A percentile compares a stretch with the other conserved stretches of the same genome.
Evolutionary conservation across 2,113 vertebrate species (phyloP).

Genomic region (Lophius piscatorius): DNA sequence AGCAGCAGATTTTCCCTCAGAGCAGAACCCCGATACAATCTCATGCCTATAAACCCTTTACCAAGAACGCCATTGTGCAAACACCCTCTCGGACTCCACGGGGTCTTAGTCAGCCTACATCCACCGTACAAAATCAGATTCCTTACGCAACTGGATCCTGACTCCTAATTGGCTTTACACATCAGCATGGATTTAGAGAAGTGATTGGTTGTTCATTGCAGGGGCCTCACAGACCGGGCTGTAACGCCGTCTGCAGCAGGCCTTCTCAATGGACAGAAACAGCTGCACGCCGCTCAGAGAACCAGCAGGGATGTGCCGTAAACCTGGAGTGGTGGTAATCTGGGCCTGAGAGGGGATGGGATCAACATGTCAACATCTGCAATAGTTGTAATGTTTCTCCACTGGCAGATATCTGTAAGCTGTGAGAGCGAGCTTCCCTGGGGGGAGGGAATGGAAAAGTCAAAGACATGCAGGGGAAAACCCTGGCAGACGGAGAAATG

Average conservation of each 20-base stretch:
- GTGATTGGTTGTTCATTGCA: conserved; percentile 54
- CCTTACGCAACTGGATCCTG: conserved; percentile 73
- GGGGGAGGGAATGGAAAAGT: conserved; percentile 73
- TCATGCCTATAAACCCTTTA: conserved; percentile 58
- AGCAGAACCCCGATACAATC: conserved; percentile 25
- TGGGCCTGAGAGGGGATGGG: conserved; percentile 74
- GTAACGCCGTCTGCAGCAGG: conserved; percentile 3
- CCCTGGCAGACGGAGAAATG: conserved; percentile 77
- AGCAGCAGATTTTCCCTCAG: conserved; percentile 31
- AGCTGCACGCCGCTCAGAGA: conserved; percentile 67
- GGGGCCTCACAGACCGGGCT: conserved; percentile 53
- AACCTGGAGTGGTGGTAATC: conserved; percentile 71
- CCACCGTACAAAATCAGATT: conserved; percentile 74
- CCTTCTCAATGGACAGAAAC: conserved; percentile 72
- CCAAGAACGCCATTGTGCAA: conserved; percentile 40
- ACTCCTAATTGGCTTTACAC: conserved; percentile 78
- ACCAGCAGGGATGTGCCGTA: conserved; percentile 62
- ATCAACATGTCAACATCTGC: conserved; percentile 87
- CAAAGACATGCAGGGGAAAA: conserved; percentile 78
- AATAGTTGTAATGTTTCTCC: conserved; percentile 82
- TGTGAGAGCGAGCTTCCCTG: conserved; percentile 71
- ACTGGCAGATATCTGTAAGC: conserved; percentile 76
- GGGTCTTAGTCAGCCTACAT: conserved; percentile 58
- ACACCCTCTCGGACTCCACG: conserved; percentile 56
- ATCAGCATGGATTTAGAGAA: conserved; percentile 67